Evolutionary conservation across 2,113 vertebrate species (phyloP), one percentile per base, ranked within the genome.

Genomic region (Amphiprion ocellaris): DNA sequence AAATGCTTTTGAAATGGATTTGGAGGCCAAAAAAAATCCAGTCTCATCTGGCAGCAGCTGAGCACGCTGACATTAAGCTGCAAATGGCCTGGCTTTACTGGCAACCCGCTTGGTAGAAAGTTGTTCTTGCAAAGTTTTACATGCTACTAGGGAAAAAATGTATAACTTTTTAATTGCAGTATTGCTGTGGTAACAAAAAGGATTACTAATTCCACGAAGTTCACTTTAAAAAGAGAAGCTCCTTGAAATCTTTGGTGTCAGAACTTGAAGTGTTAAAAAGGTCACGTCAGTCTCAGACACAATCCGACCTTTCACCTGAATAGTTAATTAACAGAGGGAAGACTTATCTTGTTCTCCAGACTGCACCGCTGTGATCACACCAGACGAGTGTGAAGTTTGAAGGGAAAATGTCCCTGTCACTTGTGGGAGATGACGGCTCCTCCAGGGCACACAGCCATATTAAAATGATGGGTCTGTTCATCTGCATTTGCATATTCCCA

Each of bases 401-500:
- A 30, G 28, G 73, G 67, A 71, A 81, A 71, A 60, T 50, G 79
- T 71, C 41, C 46, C 78, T 58, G 82, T 87, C 88, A 71, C 75
- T 72, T 23, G 4, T n/a, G 0, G 65, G 67, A 79, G 50, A 68
- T 33, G 80, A 54, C 77, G 6, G 69, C 70, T 86, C 82, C 89
- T 72, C 30, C 17, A 0, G 70, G 89, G 83, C 55, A 71, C 61
- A 52, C 59, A 30, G 64, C 19, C 53, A 5, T 78, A 74, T 89
- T 55, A 21, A 72, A 79, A 64, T 24, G 21, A 67, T 26, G 53
- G 10, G 10, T 49, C 21, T 41, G 44, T 62, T 87, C 68, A 33
- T 83, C 74, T 64, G 53, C n/a, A 85, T 91, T 81, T 86, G 78
- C 83, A 87, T 88, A 75, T 81, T 71, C n/a, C 47, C 30, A 55